These are phyloP conservation scores for Oeneis ivallda DNA, from an alignment of 2,888 invertebrate species.

Conservation along the genomic window DNA sequence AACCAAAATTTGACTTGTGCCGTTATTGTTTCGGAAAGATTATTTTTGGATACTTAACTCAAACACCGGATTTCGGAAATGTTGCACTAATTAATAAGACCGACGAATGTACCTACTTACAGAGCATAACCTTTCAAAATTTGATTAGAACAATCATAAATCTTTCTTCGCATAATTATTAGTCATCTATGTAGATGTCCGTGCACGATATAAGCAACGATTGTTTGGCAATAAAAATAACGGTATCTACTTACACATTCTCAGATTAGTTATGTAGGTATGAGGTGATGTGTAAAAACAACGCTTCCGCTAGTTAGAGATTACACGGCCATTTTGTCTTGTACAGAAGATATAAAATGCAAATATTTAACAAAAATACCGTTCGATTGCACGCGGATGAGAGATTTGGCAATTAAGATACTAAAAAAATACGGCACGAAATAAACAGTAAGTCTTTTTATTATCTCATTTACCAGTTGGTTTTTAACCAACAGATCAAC, in stretches of 20 bases:
- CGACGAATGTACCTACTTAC: no score
- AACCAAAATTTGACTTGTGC: no score
- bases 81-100: no score
- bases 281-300: conserved; percentile 7
- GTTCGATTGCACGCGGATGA: neutral
- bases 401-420: neutral
- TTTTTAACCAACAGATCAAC: neutral
- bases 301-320: conserved; percentile 9
- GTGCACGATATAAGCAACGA: neutral
- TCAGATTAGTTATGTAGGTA: neutral
- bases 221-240: conserved; percentile 14
- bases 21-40: no score
- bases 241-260: conserved; percentile 11
- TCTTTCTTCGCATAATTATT: neutral
- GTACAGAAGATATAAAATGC: conserved; percentile 7
- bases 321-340: conserved; percentile 7
- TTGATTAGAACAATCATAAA: neutral
- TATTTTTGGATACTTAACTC: no score
- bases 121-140: neutral
- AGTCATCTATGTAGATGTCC: neutral
- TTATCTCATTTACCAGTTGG: neutral
- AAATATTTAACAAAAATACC: conserved; percentile 17
- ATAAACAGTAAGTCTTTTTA: neutral
- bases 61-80: no score
- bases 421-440: neutral